Evolutionary conservation across 2,888 invertebrate genomes (phyloP).

Genomic region (Dysmachus trigonus): DNA sequence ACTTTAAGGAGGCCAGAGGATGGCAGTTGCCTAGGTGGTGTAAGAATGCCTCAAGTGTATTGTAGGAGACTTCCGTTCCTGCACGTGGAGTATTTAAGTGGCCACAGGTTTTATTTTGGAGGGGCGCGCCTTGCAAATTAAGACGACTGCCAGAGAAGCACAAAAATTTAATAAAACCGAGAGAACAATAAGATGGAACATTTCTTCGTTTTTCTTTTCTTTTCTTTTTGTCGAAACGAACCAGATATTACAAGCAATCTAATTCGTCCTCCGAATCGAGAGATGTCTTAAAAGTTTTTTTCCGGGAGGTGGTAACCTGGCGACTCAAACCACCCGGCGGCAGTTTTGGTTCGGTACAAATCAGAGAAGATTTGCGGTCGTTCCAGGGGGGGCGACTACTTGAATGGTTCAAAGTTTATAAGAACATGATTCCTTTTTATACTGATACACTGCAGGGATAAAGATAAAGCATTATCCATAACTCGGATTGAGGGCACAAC

Average conservation of each 20-base stretch:
- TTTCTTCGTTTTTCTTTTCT: background rate
- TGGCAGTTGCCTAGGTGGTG: background rate
- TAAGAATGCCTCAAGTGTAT: background rate
- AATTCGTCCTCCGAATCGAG: background rate
- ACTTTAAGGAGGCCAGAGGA: background rate
- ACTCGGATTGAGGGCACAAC: background rate
- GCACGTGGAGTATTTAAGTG: background rate
- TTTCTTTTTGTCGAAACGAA: background rate
- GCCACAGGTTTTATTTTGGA: background rate
- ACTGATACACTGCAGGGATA: background rate
- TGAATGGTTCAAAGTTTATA: background rate
- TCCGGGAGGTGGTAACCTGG: background rate
- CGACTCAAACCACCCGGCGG: background rate
- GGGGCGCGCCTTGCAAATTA: background rate
- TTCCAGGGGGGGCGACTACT: background rate
- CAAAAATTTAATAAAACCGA: background rate
- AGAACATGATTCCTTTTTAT: background rate
- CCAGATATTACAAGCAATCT: background rate
- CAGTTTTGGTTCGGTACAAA: background rate
- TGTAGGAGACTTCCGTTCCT: background rate
- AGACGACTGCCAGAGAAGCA: background rate
- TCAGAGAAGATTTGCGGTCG: background rate
- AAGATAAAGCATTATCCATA: background rate
- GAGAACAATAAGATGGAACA: background rate
- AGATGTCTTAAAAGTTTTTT: background rate